phyloP scores from a whole-genome alignment of 2,113 vertebrate genomes.

The Elephas maximus region DNA sequence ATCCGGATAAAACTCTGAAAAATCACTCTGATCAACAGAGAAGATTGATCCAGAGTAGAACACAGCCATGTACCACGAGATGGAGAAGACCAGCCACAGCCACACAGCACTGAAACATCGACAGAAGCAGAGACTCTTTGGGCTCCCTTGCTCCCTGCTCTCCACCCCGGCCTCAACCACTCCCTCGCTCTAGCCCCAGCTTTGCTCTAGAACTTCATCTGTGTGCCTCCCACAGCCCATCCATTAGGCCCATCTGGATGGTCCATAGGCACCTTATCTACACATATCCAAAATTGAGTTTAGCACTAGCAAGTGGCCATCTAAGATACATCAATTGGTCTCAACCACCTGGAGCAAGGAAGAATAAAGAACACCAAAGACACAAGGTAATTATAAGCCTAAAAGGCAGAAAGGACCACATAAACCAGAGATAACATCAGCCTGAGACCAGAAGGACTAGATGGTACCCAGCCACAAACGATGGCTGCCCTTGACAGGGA shows the following conservation, averaged over 20 bases:
- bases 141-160: accelerated
- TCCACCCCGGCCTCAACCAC: not conserved
- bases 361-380: no score
- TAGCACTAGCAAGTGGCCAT: not conserved
- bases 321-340: no score
- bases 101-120: not conserved
- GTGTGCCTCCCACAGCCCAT: not conserved
- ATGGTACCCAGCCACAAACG: no score
- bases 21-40: not conserved
- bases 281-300: not conserved
- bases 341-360: no score
- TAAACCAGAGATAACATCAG: no score
- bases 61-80: not conserved
- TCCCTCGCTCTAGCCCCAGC: not conserved
- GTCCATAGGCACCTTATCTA: not conserved
- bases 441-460: no score
- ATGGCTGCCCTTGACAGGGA: no score
- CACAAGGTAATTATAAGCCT: no score
- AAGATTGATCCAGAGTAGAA: not conserved
- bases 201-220: not conserved
- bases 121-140: not conserved
- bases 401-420: no score
- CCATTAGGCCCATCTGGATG: not conserved
- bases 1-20: not conserved
- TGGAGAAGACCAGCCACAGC: not conserved